Evolutionary conservation across 2,888 invertebrate genomes (phyloP), one percentile per base, ranked within the genome.

Genomic region (Tinea pellionella): DNA sequence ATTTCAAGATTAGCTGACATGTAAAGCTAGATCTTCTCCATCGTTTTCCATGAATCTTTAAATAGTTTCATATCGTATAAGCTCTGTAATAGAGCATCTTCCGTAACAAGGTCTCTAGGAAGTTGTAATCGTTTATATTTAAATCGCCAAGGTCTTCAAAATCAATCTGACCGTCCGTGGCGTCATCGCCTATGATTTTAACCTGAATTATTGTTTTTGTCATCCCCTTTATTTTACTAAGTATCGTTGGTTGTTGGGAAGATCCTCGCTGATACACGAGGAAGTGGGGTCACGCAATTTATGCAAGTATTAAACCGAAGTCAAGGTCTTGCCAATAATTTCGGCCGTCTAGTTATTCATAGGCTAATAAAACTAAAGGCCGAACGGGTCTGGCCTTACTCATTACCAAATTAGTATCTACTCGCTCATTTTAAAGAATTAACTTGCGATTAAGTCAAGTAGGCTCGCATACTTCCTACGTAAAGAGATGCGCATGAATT

Each of bases 291-390:
- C 77, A 77, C 71, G 77, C 75, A 78, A 77, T 83, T 79, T 78
- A 79, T 80, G 19, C 32, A 30, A 57, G 57, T 57, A 83, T 80
- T 80, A 78, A 78, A 72, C 77, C 71, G 77, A 77, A 84, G 78
- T 83, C 86, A 83, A 84, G 85, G 86, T 75, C 75, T 69, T 67
- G 73, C 78, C 80, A 84, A 83, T 84, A 81, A 78, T 80, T 79
- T 78, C 75, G 76, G 74, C 75, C 78, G 75, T 80, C 79, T 78
- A 79, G 73, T 77, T 77, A 77, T 77, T 78, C 77, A 76, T 78
- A 78, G 78, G 75, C 74, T 76, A 82, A 81, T 81, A 78, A 80
- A 79, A 74, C 67, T 69, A 73, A 68, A 85, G 81, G 82, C 70
- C 81, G 69, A 70, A 69, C 70, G 63, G 68, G 70, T 72, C 68